phyloP scores from a whole-genome alignment of 2,113 vertebrate species.

The Brachionichthys hirsutus region DNA sequence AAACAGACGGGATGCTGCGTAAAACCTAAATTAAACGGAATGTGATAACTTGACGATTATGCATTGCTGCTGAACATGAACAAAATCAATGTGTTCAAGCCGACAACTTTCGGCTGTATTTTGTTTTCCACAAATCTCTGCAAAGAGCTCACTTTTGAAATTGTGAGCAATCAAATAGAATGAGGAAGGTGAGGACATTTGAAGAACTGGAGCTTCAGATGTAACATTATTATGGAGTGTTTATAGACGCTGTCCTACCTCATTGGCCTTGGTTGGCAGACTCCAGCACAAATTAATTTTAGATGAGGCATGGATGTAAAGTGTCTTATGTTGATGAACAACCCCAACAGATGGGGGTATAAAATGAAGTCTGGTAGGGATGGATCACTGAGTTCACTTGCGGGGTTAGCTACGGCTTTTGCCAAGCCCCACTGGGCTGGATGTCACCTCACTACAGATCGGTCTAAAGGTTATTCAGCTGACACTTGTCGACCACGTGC shows the following conservation, averaged over 20 bases:
- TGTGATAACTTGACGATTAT: not conserved
- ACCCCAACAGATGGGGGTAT: slow-evolving; percentile 13
- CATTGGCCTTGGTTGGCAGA: not conserved
- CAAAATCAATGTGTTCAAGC: not conserved
- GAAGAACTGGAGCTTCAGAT: slow-evolving; percentile 38
- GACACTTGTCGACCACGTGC: slow-evolving; percentile 56
- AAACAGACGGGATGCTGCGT: too few species aligned
- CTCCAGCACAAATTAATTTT: slow-evolving; percentile 6
- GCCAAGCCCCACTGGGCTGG: slow-evolving; percentile 54
- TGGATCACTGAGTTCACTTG: slow-evolving; percentile 45
- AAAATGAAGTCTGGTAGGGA: slow-evolving; percentile 49
- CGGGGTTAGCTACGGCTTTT: slow-evolving; percentile 31
- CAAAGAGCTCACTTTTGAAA: not conserved
- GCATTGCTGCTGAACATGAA: not conserved
- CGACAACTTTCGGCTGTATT: not conserved
- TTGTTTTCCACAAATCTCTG: not conserved
- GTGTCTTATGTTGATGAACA: slow-evolving; percentile 26
- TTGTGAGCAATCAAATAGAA: slow-evolving; percentile 11
- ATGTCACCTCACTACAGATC: slow-evolving; percentile 66
- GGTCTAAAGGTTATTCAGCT: slow-evolving; percentile 72
- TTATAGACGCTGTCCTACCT: slow-evolving; percentile 27
- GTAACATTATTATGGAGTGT: not conserved
- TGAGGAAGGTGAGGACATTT: slow-evolving; percentile 32
- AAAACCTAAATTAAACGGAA: not conserved
- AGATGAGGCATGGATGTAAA: slow-evolving; percentile 17